Evolutionary conservation across 35 echinoderm and acorn worm species (phyloP).

Genomic region (Apostichopus parvimensis): DNA sequence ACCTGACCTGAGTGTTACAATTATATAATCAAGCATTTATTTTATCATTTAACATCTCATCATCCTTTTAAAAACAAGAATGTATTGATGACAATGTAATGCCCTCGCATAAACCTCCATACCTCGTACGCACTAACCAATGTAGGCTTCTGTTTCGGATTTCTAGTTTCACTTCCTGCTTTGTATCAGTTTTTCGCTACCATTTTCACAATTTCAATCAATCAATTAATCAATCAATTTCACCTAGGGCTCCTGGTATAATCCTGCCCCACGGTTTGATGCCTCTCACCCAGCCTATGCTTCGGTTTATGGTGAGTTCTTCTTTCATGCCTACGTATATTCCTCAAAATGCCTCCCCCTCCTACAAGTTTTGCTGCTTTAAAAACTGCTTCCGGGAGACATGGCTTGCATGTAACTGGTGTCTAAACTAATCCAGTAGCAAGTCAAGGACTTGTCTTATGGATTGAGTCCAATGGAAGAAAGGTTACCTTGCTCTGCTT

Average conservation of each 20-base stretch:
- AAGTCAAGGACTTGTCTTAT: too few relatives aligned
- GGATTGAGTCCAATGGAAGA: too few relatives aligned
- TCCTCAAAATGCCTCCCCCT: not conserved
- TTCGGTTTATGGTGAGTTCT: constrained; percentile 43
- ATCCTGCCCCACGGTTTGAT: constrained; percentile 49
- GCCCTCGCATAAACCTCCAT: not conserved
- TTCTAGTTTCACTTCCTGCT: not conserved
- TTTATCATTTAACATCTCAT: too few relatives aligned
- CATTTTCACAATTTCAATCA: constrained; percentile 27
- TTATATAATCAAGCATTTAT: too few relatives aligned
- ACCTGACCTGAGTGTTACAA: not conserved
- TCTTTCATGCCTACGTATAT: constrained; percentile 41
- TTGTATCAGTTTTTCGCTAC: not conserved
- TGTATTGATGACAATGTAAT: not conserved
- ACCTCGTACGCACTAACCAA: not conserved
- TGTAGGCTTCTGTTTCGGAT: not conserved
- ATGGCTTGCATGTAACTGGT: too few relatives aligned
- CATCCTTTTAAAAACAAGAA: too few relatives aligned
- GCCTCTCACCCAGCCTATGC: constrained; percentile 42
- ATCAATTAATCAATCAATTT: constrained; percentile 41
- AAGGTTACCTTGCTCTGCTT: too few relatives aligned
- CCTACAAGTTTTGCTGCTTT: not conserved
- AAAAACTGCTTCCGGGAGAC: too few relatives aligned
- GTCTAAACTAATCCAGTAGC: too few relatives aligned
- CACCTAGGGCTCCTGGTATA: constrained; percentile 53